Evolutionary conservation across 2,797 vertebrate species (phyloP), one percentile per base, ranked within the genome.

Genomic region (Gorsachius magnificus): DNA sequence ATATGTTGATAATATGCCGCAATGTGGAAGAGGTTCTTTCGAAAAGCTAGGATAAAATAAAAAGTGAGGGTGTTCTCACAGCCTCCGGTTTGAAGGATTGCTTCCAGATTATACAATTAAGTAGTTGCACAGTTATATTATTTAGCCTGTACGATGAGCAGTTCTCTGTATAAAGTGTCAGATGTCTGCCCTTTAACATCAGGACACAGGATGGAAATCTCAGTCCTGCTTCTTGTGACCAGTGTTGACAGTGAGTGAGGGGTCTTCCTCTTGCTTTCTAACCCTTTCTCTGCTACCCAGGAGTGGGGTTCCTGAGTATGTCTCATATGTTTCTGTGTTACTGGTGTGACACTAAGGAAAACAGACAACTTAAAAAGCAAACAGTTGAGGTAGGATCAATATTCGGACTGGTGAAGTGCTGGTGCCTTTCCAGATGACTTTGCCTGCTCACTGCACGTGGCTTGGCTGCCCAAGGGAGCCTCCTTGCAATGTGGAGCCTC

Each of bases 381-480:
- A n/a, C 4, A 48, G 36, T 21, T 16, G 35, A 31, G 56, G 46
- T 10, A 43, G n/a, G 54, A 17, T 60, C 15, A 17, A n/a, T 10
- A 12, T 63, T 25, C 41, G 43, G 46, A 43, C 54, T 0, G 2
- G 53, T 11, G 11, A 46, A 43, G 36, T 2, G 2, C 13, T 36
- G 24, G 20, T 64, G 50, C 29, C 28, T 50, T 65, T 65, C 28
- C 28, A 54, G 46, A 19, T 15, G 38, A 15, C 13, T 41, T 54
- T 78, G 41, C 46, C 22, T 46, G n/a, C 45, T 22, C 16, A 4
- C 50, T 4, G 2, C 12, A 6, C 0, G 3, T 41, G 22, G 29
- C 35, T 66, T 16, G 11, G 61, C 65, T 72, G 43, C 68, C 25
- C 1, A 1, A 57, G 11, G n/a, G 19, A 53, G 43, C 26, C 29